Evolutionary conservation across 2,888 invertebrate genomes (phyloP), one percentile per base, ranked within the genome.

Genomic region (Cyrtodaria siliqua): DNA sequence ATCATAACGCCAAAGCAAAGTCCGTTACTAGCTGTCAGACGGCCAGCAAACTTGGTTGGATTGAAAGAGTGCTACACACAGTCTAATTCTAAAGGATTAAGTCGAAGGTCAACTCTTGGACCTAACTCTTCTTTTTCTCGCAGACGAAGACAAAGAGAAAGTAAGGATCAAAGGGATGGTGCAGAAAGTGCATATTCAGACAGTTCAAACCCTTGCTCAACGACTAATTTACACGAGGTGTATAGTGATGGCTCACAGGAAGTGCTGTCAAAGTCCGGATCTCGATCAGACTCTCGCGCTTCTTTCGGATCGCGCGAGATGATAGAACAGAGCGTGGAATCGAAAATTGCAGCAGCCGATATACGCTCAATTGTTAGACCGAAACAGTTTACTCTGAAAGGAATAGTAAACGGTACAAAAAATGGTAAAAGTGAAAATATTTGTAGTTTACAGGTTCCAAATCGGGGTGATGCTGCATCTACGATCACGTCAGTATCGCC

Each of bases 131-230:
- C 72, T 9, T 67, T 60, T 57, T 57, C 67, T 38, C 60, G 57
- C 6, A 49, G 42, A 20, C 68, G 73, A 18, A 47, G 66, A 33
- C 47, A 56, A 24, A 60, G 66, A 40, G 14, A 69, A 14, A 68
- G 69, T 20, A 66, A 64, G 27, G 76, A 76, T 62, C 57, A 75
- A 50, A 66, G 62, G 3, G 71, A 79, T 68, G 74, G 71, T 55
- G 62, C 59, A 47, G 76, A 76, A n/a, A 70, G 71, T 64, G 67
- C 68, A 67, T 85, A 84, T 71, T 84, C 85, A 26, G 88, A 89
- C 62, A 84, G 80, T 78, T 88, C 86, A 16, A 87, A 88, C 70
- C 87, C 87, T 72, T 85, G 86, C 79, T 88, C 88, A 79, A 86
- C 84, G 18, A 79, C 83, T 49, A 85, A 86, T 70, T 66, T 82